Evolutionary conservation across 2,113 vertebrate species (phyloP).

Genomic region (Planiliza haematocheilus): DNA sequence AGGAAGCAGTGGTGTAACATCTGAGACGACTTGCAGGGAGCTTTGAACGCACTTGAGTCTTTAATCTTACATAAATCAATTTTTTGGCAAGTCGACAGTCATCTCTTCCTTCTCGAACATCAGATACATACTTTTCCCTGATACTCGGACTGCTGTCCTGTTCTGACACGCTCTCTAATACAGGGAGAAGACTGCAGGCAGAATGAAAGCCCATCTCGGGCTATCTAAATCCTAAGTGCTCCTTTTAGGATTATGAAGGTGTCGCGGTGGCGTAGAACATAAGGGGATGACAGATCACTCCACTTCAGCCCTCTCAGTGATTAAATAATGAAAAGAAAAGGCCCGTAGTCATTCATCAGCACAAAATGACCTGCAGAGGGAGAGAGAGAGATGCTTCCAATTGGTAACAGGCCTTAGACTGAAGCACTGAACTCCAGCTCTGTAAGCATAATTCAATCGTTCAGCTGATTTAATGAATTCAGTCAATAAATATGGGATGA

Average conservation of each 20-base stretch:
- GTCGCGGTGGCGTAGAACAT: slow-evolving; percentile 20
- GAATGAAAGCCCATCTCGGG: slow-evolving; percentile 28
- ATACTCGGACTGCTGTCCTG: slow-evolving; percentile 54
- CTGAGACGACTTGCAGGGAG: slow-evolving; percentile 6
- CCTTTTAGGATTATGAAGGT: slow-evolving; percentile 26
- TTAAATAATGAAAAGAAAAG: slow-evolving; percentile 27
- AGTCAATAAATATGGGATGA: slow-evolving; percentile 15
- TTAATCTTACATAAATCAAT: slow-evolving; percentile 46
- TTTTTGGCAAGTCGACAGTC: slow-evolving; percentile 50
- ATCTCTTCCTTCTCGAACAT: slow-evolving; percentile 36
- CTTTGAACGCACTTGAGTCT: slow-evolving; percentile 18
- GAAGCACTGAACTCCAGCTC: slow-evolving; percentile 1
- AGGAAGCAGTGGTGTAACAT: slow-evolving; percentile 2
- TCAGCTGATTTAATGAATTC: slow-evolving; percentile 1
- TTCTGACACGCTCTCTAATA: slow-evolving; percentile 66
- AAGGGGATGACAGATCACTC: slow-evolving; percentile 43
- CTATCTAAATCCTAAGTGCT: slow-evolving; percentile 34
- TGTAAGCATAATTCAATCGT: background rate
- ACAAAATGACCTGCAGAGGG: slow-evolving; percentile 48
- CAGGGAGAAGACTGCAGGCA: slow-evolving; percentile 31
- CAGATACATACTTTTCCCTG: slow-evolving; percentile 55
- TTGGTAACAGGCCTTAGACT: slow-evolving; percentile 6
- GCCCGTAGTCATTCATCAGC: slow-evolving; percentile 33
- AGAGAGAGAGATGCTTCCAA: slow-evolving; percentile 35
- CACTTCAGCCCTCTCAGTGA: slow-evolving; percentile 19